These are phyloP conservation scores for Galaxea fascicularis DNA, from an alignment of 92 coral and sea anemone species.

Conservation along the genomic window DNA sequence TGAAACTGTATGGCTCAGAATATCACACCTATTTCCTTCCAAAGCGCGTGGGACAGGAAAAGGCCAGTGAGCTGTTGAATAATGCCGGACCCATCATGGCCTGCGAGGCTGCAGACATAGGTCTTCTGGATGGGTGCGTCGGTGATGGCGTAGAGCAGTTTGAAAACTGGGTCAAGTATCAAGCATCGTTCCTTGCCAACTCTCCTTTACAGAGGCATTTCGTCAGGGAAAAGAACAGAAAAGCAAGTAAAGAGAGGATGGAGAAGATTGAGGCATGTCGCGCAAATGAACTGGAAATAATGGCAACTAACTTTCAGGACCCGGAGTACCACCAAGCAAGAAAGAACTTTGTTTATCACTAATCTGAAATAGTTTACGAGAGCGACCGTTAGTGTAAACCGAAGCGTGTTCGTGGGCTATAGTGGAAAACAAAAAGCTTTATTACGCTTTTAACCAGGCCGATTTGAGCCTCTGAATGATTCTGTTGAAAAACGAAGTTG, in stretches of 20 bases:
- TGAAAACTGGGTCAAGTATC: constrained; percentile 37
- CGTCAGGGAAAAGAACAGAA: constrained; percentile 32
- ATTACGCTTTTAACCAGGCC: no score
- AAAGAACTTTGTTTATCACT: constrained; percentile 68
- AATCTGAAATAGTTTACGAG: background rate
- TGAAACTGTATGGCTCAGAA: constrained; percentile 82
- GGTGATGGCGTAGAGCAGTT: constrained; percentile 51
- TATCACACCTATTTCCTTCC: constrained; percentile 82
- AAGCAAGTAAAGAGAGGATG: constrained; percentile 41
- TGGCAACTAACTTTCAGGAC: constrained; percentile 70
- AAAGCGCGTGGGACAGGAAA: constrained; percentile 64
- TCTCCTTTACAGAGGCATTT: constrained; percentile 24
- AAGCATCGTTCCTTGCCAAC: constrained; percentile 35
- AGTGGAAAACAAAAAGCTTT: no score
- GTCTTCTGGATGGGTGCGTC: constrained; percentile 54
- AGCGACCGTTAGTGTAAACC: no score
- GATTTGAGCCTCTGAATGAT: no score
- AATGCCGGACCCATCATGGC: constrained; percentile 60
- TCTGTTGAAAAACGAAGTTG: no score
- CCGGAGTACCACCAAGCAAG: constrained; percentile 68
- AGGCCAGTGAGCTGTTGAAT: constrained; percentile 51
- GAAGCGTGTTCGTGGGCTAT: no score
- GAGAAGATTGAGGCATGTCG: constrained; percentile 59
- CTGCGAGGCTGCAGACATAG: constrained; percentile 62
- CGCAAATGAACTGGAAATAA: constrained; percentile 51